These are phyloP conservation scores for Anolis apletophallus DNA, from an alignment of 2,797 vertebrate genomes.

Conservation along the genomic window DNA sequence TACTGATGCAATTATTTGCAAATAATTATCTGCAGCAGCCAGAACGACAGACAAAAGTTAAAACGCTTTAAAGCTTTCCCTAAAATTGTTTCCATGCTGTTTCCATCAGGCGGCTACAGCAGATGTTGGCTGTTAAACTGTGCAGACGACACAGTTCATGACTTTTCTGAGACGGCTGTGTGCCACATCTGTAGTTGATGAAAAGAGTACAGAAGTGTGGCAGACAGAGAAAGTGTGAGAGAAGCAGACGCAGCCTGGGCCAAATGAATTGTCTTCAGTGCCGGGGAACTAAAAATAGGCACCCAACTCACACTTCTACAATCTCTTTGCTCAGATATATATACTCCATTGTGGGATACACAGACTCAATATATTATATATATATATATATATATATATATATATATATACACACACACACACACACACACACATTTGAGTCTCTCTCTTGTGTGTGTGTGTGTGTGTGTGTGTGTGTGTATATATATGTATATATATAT, in stretches of 20 bases:
- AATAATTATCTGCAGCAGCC: slow-evolving; percentile 68
- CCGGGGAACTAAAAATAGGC: slow-evolving; percentile 79
- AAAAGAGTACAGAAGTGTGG: slow-evolving; percentile 78
- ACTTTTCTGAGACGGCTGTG: slow-evolving; percentile 81
- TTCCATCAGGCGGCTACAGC: slow-evolving; percentile 80
- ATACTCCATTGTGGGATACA: no score
- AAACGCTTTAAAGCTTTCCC: slow-evolving; percentile 61
- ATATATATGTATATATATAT: no score
- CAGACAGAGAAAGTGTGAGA: slow-evolving; percentile 74
- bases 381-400: no score
- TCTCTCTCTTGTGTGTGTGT: no score
- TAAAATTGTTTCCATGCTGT: slow-evolving; percentile 79
- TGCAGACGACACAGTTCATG: slow-evolving; percentile 88
- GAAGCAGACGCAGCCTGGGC: slow-evolving; percentile 66
- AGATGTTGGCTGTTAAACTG: slow-evolving; percentile 87
- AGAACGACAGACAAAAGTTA: slow-evolving; percentile 58
- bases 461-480: no score
- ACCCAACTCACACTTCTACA: slow-evolving; percentile 62
- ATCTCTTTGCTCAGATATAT: slow-evolving; percentile 63
- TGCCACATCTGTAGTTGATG: slow-evolving; percentile 82
- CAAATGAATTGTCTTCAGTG: slow-evolving; percentile 72
- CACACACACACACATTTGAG: no score
- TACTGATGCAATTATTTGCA: slow-evolving; percentile 72
- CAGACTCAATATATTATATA: no score
- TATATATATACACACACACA: no score